Percentiles rank a stretch among this genome's conserved stretches.
phyloP scores from a whole-genome alignment of 1,140 invertebrate species.

The Tetramorium parvispinum region DNA sequence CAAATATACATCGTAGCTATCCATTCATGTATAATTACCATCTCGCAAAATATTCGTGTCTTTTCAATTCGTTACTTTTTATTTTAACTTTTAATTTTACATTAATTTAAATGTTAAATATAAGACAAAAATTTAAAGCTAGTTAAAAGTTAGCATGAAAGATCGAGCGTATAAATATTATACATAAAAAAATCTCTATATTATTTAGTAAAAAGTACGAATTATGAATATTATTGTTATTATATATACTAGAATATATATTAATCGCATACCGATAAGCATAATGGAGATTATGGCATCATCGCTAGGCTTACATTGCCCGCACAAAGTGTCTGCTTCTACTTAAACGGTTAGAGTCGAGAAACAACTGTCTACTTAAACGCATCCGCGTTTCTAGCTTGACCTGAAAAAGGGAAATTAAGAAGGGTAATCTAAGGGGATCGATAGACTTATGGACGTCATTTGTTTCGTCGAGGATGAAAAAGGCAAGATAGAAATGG shows the following conservation, averaged over 20 bases:
- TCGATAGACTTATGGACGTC: slow-evolving; percentile 57
- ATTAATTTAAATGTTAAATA: neutral
- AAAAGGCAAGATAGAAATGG: slow-evolving; percentile 59
- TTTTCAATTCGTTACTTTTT: neutral
- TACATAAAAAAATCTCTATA: neutral
- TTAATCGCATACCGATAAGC: neutral
- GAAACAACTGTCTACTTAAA: slow-evolving; percentile 34
- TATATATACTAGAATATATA: neutral
- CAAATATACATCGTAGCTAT: slow-evolving; percentile 14
- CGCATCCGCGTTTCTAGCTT: slow-evolving; percentile 34
- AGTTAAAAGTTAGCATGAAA: neutral
- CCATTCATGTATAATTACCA: neutral
- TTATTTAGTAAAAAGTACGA: neutral
- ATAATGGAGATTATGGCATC: slow-evolving; percentile 1
- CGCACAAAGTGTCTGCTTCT: slow-evolving; percentile 3
- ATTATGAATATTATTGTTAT: neutral
- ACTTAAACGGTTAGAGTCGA: slow-evolving; percentile 25
- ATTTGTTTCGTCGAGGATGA: slow-evolving; percentile 50
- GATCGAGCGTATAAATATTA: neutral
- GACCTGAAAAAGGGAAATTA: slow-evolving; percentile 48
- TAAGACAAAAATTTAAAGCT: too few relatives aligned
- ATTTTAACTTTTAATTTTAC: neutral
- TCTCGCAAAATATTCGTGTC: neutral
- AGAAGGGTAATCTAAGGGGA: slow-evolving; percentile 49
- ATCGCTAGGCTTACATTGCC: neutral